Conservation (phyloP, 2,888 invertebrate genomes). For the Melinaea menophilus region DNA sequence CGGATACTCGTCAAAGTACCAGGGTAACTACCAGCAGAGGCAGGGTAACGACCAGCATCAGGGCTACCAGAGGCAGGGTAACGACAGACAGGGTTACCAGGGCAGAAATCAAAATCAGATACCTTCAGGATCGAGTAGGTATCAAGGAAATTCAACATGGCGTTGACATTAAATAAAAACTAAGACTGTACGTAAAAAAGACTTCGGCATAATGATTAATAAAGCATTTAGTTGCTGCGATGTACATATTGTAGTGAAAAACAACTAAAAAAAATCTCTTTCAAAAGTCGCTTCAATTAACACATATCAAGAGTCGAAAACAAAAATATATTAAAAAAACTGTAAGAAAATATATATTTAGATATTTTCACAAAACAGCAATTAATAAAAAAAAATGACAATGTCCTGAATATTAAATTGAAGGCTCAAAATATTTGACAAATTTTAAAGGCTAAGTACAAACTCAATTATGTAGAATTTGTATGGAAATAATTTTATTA, state of each 20-base stretch:
- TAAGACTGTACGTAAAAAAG: background rate
- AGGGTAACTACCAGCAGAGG: conserved; percentile 34
- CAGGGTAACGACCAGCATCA: conserved; percentile 26
- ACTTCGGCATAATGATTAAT: background rate
- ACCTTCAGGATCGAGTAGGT: conserved; percentile 28
- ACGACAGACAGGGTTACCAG: conserved; percentile 14
- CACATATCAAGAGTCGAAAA: too few relatives aligned
- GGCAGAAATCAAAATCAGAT: conserved; percentile 27
- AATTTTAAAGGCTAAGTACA: too few relatives aligned
- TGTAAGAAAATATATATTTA: too few relatives aligned
- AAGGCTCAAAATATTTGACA: too few relatives aligned
- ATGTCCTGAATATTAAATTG: too few relatives aligned
- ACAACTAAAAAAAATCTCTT: background rate
- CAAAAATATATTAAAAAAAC: too few relatives aligned
- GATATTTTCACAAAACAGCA: too few relatives aligned
- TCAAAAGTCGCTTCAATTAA: background rate
- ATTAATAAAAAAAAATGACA: too few relatives aligned
- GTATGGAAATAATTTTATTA: too few relatives aligned
- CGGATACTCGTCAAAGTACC: conserved; percentile 34
- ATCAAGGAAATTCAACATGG: conserved; percentile 38
- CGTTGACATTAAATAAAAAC: conserved; percentile 26
- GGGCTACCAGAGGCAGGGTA: conserved; percentile 16
- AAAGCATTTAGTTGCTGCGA: background rate
- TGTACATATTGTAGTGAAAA: background rate
- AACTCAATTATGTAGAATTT: too few relatives aligned